A percentile compares a stretch with the other conserved stretches of the same genome.
phyloP scores from a whole-genome alignment of 2,797 vertebrate species.

The Sebastes kiyomatsui region DNA sequence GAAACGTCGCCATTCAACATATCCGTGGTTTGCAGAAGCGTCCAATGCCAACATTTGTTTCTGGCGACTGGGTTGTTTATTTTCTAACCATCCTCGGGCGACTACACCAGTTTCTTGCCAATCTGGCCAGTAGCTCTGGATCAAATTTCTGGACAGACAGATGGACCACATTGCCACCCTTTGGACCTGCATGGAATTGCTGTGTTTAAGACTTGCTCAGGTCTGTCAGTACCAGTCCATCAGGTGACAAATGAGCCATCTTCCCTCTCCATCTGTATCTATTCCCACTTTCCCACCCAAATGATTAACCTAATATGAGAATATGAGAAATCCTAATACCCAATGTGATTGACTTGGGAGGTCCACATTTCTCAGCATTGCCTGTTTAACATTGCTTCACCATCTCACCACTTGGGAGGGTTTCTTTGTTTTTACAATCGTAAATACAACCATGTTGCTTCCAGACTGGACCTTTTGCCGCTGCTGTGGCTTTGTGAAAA shows the following conservation, averaged over 20 bases:
- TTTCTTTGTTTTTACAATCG: not conserved
- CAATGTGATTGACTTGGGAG: not conserved
- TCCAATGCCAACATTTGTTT: not conserved
- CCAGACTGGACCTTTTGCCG: not conserved
- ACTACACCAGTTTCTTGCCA: not conserved
- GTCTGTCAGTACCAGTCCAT: not conserved
- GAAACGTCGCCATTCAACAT: no score
- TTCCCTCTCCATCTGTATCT: not conserved
- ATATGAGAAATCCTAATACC: not conserved
- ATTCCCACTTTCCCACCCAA: not conserved
- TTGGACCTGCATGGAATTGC: not conserved
- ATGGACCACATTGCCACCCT: not conserved
- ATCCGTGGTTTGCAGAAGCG: no score
- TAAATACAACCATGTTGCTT: not conserved
- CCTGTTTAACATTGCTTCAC: not conserved
- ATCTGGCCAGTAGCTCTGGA: not conserved
- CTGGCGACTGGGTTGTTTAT: not conserved
- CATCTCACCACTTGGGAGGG: no score
- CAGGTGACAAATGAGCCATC: not conserved
- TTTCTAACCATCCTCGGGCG: not conserved
- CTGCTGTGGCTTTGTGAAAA: slow-evolving; percentile 8
- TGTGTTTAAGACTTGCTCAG: not conserved
- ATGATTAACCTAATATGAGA: not conserved
- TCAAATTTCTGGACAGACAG: not conserved
- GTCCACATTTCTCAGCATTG: not conserved